Conservation (phyloP, 2,888 invertebrate genomes). For the Lochmaea crataegi region DNA sequence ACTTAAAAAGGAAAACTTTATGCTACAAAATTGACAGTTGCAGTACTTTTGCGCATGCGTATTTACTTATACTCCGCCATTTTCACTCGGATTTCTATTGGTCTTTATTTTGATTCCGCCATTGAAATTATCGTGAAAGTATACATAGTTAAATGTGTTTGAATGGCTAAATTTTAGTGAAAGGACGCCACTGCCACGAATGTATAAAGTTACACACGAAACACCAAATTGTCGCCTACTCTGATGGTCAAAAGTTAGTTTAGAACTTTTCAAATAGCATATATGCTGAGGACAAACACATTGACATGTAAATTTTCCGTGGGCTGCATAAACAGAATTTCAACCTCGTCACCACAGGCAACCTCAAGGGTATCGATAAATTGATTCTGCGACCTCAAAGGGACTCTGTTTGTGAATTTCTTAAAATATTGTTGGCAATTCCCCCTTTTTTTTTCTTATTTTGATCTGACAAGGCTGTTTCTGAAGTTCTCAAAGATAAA, state of each 20-base stretch:
- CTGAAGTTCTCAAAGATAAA: neutral
- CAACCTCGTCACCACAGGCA: constrained; percentile 44
- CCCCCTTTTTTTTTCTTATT: constrained; percentile 8
- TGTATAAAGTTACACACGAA: constrained; percentile 1
- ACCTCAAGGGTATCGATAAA: constrained; percentile 43
- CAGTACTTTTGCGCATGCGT: no score
- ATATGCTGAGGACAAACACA: constrained; percentile 36
- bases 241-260: constrained; percentile 32
- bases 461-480: neutral
- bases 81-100: no score
- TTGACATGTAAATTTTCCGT: constrained; percentile 47
- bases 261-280: constrained; percentile 45
- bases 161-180: neutral
- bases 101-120: no score
- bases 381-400: constrained; percentile 48
- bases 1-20: no score
- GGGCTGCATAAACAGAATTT: constrained; percentile 51
- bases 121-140: no score
- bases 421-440: constrained; percentile 44
- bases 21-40: no score
- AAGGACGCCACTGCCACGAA: neutral
- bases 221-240: constrained; percentile 3
- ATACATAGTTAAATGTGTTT: neutral
- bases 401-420: constrained; percentile 42
- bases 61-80: no score